Conservation (phyloP, 1,140 invertebrate genomes). For the Uloborus diversus region DNA sequence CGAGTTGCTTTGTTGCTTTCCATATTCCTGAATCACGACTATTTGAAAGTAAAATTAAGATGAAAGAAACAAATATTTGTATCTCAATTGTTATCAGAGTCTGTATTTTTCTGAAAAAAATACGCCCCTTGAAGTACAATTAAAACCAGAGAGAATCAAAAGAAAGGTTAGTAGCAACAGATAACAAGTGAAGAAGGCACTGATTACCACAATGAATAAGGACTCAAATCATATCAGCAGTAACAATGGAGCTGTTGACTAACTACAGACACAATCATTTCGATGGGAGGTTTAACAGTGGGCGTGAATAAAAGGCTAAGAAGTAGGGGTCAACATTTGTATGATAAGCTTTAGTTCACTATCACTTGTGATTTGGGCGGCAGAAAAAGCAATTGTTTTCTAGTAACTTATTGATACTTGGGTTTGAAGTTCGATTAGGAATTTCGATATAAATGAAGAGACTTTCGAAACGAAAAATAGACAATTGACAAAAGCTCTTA, state of each 20-base stretch:
- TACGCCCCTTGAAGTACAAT: conserved; percentile 29
- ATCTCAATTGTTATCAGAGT: background rate
- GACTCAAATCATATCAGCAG: background rate
- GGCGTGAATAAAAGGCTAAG: background rate
- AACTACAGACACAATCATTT: background rate
- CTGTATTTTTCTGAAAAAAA: background rate
- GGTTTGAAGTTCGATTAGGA: background rate
- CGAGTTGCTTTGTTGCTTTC: background rate
- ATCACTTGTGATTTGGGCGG: background rate
- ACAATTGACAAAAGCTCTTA: too few species aligned
- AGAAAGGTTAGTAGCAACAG: background rate
- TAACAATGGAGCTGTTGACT: background rate
- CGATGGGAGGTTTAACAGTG: background rate
- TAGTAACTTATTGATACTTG: background rate
- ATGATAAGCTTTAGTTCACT: background rate
- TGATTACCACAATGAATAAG: conserved; percentile 10
- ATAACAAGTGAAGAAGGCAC: conserved; percentile 20
- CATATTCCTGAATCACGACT: background rate
- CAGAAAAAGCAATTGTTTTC: background rate
- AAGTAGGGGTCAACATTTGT: background rate
- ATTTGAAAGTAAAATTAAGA: background rate
- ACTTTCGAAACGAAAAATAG: background rate
- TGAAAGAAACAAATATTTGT: background rate
- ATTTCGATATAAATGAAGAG: background rate
- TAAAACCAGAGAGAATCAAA: conserved; percentile 19